Percentiles rank a stretch among this genome's conserved stretches.
Evolutionary conservation across 2,797 vertebrate species (phyloP).

Genomic region (Saxicola maurus): DNA sequence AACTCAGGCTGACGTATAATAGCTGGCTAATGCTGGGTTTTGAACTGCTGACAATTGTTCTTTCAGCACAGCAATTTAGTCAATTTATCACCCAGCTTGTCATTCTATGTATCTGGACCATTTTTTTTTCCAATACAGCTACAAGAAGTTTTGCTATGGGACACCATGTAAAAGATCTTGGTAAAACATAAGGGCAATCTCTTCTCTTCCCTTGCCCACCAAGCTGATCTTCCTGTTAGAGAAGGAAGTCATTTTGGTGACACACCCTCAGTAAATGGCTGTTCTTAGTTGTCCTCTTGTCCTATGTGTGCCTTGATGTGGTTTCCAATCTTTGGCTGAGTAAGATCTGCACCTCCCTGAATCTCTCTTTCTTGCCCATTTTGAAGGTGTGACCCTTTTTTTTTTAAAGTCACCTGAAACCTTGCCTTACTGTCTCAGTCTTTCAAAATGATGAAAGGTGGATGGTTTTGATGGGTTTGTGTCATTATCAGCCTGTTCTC

Average conservation of each 20-base stretch:
- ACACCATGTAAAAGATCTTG: background rate
- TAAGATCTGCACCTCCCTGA: background rate
- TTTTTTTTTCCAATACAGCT: background rate
- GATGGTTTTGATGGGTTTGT: background rate
- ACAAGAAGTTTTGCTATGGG: background rate
- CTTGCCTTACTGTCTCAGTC: background rate
- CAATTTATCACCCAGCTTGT: constrained; percentile 31
- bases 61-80: constrained; percentile 11
- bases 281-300: background rate
- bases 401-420: background rate
- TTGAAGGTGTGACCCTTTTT: background rate
- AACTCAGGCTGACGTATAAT: background rate
- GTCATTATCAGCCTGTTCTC: background rate
- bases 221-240: background rate
- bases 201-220: background rate
- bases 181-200: background rate
- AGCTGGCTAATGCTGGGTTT: background rate
- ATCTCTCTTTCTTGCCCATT: background rate
- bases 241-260: background rate
- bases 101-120: background rate
- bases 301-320: background rate
- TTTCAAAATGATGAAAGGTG: background rate
- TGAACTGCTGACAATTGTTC: constrained; percentile 5
- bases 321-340: background rate
- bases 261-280: background rate